Conservation (phyloP, 1,140 invertebrate genomes). For the Lordiphosa collinella region DNA sequence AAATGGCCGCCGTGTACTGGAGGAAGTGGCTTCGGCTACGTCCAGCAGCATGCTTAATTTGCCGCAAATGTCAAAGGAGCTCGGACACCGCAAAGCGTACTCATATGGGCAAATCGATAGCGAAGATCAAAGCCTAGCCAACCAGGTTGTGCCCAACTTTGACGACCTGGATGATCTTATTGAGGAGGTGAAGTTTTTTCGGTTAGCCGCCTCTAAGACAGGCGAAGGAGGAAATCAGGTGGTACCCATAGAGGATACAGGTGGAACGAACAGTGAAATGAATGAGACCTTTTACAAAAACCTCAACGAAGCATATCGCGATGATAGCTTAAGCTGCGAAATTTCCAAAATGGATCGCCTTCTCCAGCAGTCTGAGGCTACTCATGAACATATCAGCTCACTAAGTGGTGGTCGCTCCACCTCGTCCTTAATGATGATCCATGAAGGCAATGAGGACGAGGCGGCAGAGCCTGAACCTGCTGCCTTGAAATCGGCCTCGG, state of each 20-base stretch:
- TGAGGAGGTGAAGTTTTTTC: conserved; percentile 64
- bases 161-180: conserved; percentile 35
- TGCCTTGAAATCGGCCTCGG: too few relatives aligned
- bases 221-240: conserved; percentile 45
- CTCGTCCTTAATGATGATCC: conserved; percentile 86
- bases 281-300: conserved; percentile 94
- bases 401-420: conserved; percentile 7
- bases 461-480: conserved; percentile 18
- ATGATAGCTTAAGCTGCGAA: conserved; percentile 81
- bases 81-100: not conserved
- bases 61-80: not conserved
- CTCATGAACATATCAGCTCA: conserved; percentile 32
- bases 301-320: conserved; percentile 91
- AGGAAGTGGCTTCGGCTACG: conserved; percentile 30
- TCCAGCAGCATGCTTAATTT: conserved; percentile 12
- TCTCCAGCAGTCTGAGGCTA: conserved; percentile 41
- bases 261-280: conserved; percentile 84
- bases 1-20: conserved; percentile 48
- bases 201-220: conserved; percentile 55
- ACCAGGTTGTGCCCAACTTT: not conserved
- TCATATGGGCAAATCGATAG: not conserved
- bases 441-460: conserved; percentile 83
- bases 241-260: conserved; percentile 64
- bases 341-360: conserved; percentile 60
- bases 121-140: not conserved